Evolutionary conservation across 1,140 invertebrate species (phyloP).

Genomic region (Cydia pomonella): DNA sequence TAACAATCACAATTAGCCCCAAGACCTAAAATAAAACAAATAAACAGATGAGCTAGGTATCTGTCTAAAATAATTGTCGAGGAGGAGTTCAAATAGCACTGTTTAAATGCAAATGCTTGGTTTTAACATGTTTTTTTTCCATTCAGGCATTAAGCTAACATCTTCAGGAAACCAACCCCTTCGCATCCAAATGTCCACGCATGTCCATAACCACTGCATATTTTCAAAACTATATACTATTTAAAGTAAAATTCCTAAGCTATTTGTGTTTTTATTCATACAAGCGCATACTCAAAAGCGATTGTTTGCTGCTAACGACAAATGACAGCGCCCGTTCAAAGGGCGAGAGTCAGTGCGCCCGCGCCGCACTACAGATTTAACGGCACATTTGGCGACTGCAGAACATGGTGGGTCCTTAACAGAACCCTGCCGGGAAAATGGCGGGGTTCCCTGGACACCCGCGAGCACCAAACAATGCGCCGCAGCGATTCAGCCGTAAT

Average conservation of each 20-base stretch:
- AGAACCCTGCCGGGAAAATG: slow-evolving; percentile 72
- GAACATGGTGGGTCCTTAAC: slow-evolving; percentile 73
- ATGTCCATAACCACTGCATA: no score
- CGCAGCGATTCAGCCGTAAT: slow-evolving; percentile 55
- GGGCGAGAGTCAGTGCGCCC: slow-evolving; percentile 54
- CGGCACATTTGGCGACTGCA: slow-evolving; percentile 68
- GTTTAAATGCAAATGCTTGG: no score
- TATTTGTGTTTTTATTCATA: not conserved
- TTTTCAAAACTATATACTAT: not conserved
- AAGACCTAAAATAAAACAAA: no score
- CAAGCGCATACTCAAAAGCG: slow-evolving; percentile 14
- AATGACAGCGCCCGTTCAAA: slow-evolving; percentile 48
- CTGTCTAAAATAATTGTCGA: no score
- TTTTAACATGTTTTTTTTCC: no score
- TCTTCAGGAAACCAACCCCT: no score
- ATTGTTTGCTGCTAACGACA: slow-evolving; percentile 34
- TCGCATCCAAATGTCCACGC: no score
- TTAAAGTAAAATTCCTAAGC: not conserved
- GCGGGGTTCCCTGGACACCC: slow-evolving; percentile 71
- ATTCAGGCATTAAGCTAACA: no score
- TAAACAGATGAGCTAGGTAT: no score
- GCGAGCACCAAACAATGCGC: slow-evolving; percentile 68
- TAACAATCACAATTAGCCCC: no score
- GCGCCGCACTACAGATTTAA: slow-evolving; percentile 51
- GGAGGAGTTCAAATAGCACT: no score